These are phyloP conservation scores for human DNA, from an alignment of 2,113 vertebrate genomes.

Conservation along the genomic window GRCh38 chr9:8166501-8167000, in stretches of 20 bases:
- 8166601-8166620: background rate
- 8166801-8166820: background rate
- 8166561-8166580: background rate
- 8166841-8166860: slow-evolving; percentile 36
- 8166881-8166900: background rate
- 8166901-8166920: background rate
- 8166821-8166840: background rate
- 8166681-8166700: background rate
- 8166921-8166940: background rate
- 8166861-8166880: background rate
- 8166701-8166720: slow-evolving; percentile 44
- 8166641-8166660: background rate
- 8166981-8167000: background rate
- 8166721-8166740: slow-evolving; percentile 13
- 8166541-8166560: background rate
- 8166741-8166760: slow-evolving; percentile 49
- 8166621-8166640: slow-evolving; percentile 5
- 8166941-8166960: background rate
- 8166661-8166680: background rate
- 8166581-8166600: background rate
- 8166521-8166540: background rate
- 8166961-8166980: background rate
- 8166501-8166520: background rate
- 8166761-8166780: slow-evolving; percentile 32
- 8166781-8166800: slow-evolving; percentile 13